A percentile compares a stretch with the other conserved stretches of the same genome.
Evolutionary conservation across 2,113 vertebrate genomes (phyloP).

Genomic region (Ibidorhyncha struthersii): DNA sequence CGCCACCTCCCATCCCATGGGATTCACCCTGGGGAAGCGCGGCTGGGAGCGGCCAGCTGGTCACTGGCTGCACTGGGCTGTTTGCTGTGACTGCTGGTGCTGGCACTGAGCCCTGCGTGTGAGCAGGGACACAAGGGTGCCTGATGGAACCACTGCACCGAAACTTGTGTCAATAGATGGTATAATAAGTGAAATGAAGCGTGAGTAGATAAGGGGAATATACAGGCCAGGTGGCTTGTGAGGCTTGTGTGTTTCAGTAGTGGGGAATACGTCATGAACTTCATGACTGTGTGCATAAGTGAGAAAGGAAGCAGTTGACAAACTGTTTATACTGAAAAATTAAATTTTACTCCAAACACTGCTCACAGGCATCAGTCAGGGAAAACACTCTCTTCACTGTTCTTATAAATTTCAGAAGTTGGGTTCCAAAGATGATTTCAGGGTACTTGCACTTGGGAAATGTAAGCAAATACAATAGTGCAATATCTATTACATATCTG

Average conservation of each 20-base stretch:
- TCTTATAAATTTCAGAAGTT: background rate
- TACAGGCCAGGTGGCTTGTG: background rate
- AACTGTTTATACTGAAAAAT: background rate
- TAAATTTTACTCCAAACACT: background rate
- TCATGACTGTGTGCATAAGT: background rate
- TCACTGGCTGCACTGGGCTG: accelerated
- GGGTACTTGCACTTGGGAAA: background rate
- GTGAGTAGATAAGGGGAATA: background rate
- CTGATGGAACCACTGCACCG: accelerated
- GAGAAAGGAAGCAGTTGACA: background rate
- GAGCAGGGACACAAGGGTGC: background rate
- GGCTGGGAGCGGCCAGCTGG: background rate
- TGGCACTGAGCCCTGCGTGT: background rate
- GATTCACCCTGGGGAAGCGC: background rate
- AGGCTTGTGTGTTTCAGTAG: background rate
- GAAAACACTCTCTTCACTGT: background rate
- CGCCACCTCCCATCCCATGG: background rate
- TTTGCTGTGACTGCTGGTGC: background rate
- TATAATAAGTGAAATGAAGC: background rate
- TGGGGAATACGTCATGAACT: background rate
- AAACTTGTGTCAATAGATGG: background rate
- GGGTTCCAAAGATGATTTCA: background rate
- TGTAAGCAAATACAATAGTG: background rate
- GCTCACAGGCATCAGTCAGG: background rate
- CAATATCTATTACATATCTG: background rate